Evolutionary conservation across 1,140 invertebrate genomes (phyloP).

Genomic region (Zophobas morio): DNA sequence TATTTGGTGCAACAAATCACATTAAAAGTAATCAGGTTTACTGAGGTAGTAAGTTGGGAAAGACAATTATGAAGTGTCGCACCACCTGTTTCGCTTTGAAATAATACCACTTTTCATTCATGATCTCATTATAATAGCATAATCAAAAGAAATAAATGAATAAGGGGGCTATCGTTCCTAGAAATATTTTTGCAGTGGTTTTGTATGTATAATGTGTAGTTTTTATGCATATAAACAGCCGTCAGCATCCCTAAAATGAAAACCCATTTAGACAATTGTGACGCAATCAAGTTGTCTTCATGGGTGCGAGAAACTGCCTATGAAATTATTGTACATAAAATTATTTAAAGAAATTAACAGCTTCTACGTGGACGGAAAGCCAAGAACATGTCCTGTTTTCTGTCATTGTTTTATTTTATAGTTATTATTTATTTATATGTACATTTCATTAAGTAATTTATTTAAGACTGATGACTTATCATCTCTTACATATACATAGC

Average conservation of each 20-base stretch:
- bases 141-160: conserved; percentile 56
- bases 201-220: conserved; percentile 54
- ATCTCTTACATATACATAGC: conserved; percentile 54
- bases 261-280: conserved; percentile 31
- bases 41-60: too few relatives aligned
- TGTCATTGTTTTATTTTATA: conserved; percentile 9
- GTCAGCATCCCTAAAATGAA: conserved; percentile 32
- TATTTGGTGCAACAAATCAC: too few relatives aligned
- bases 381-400: conserved; percentile 24
- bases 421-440: conserved; percentile 57
- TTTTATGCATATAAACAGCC: conserved; percentile 48
- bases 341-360: conserved; percentile 32
- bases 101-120: conserved; percentile 40
- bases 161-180: conserved; percentile 53
- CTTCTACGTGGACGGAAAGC: conserved; percentile 50
- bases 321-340: conserved; percentile 52
- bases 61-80: not conserved
- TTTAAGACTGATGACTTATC: conserved; percentile 64
- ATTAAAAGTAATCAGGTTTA: too few relatives aligned
- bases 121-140: conserved; percentile 60
- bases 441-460: conserved; percentile 63
- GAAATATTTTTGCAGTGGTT: conserved; percentile 64
- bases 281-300: conserved; percentile 39
- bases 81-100: not conserved
- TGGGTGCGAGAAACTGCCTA: conserved; percentile 47